Conservation (phyloP, 1,140 invertebrate species). For the Sweltsa coloradensis region DNA sequence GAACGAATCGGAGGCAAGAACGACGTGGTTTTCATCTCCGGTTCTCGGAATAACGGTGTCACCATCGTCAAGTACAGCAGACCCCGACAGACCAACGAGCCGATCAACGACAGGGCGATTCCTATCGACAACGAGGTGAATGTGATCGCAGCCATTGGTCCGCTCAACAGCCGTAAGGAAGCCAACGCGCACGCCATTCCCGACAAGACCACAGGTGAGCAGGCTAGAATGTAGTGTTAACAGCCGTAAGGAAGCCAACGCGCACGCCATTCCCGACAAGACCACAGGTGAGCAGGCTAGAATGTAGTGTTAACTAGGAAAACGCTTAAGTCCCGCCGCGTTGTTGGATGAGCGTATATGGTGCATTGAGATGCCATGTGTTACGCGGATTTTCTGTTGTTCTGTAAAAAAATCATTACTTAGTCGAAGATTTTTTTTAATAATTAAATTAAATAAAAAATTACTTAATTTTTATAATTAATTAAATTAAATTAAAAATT, state of each 20-base stretch:
- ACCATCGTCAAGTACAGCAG: constrained; percentile 70
- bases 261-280: constrained; percentile 57
- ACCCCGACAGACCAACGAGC: constrained; percentile 61
- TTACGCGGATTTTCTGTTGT: too few species aligned
- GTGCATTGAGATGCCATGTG: too few species aligned
- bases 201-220: constrained; percentile 48
- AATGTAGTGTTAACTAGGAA: too few species aligned
- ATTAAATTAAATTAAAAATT: too few species aligned
- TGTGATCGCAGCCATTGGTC: constrained; percentile 80
- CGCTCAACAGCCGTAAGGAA: constrained; percentile 62
- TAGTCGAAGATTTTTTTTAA: too few species aligned
- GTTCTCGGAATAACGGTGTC: constrained; percentile 61
- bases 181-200: constrained; percentile 63
- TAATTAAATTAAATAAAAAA: too few species aligned
- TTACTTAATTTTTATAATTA: too few species aligned
- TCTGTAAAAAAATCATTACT: too few species aligned
- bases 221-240: constrained; percentile 44
- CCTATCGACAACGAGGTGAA: constrained; percentile 49
- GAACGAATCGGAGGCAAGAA: constrained; percentile 65
- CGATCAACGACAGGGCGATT: constrained; percentile 53
- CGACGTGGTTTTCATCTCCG: constrained; percentile 60
- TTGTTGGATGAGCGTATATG: too few species aligned
- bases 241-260: constrained; percentile 63
- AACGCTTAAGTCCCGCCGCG: too few species aligned
- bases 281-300: constrained; percentile 41